Percentiles rank a stretch among this genome's conserved stretches.
phyloP scores from a whole-genome alignment of 2,113 vertebrate species.

The Nasalis larvatus region DNA sequence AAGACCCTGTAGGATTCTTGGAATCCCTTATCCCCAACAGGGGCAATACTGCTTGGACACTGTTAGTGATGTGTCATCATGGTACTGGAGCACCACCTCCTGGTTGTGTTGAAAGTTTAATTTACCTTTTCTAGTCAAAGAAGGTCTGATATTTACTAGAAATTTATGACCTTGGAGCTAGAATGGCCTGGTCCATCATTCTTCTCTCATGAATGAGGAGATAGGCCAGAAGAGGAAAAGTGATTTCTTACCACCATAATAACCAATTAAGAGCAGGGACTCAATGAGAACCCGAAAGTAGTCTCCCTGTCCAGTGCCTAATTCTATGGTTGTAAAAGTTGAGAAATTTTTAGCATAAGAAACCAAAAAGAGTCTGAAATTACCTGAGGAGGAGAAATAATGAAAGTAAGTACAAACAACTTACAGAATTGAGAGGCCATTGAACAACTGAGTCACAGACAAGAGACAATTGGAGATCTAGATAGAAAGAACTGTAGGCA shows the following conservation, averaged over 20 bases:
- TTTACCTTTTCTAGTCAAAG: slow-evolving; percentile 12
- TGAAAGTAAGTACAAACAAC: neutral
- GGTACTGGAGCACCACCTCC: slow-evolving; percentile 67
- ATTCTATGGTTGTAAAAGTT: neutral
- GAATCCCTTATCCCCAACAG: neutral
- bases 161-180: neutral
- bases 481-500: neutral
- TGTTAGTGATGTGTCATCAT: neutral
- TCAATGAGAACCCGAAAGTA: neutral
- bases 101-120: slow-evolving; percentile 52
- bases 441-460: neutral
- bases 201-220: neutral
- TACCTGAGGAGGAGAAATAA: neutral
- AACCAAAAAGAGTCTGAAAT: neutral
- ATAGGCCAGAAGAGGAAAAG: neutral
- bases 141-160: neutral
- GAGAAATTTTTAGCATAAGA: neutral
- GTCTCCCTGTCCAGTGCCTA: neutral
- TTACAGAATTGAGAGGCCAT: neutral
- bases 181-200: neutral
- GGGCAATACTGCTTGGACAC: neutral
- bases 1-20: slow-evolving; percentile 22
- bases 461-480: neutral
- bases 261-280: neutral
- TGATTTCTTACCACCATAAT: neutral